Evolutionary conservation across 2,797 vertebrate species (phyloP).

Genomic region (Prunella strophiata): DNA sequence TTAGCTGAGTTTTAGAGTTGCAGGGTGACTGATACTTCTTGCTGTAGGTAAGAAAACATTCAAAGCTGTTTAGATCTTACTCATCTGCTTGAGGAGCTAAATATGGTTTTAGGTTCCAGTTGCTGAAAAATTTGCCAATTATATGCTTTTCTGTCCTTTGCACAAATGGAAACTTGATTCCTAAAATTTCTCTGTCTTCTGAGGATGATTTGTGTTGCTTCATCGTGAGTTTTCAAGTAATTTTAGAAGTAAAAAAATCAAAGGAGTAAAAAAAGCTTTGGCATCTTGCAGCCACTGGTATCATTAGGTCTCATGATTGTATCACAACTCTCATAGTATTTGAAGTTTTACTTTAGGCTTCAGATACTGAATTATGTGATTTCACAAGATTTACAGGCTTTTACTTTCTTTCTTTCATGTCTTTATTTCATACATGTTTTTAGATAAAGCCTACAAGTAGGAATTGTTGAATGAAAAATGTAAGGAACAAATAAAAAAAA

Average conservation of each 20-base stretch:
- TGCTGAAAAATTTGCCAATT: not conserved
- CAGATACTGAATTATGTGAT: not conserved
- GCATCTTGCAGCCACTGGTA: not conserved
- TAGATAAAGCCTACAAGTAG: not conserved
- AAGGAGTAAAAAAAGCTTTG: not conserved
- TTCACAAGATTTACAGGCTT: not conserved
- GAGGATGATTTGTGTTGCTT: not conserved
- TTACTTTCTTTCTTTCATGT: not conserved
- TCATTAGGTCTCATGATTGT: not conserved
- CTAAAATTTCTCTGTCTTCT: not conserved
- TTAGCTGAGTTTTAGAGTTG: constrained; percentile 1
- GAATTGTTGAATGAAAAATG: not conserved
- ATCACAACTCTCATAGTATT: not conserved
- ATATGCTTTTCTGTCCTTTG: not conserved
- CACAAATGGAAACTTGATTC: not conserved
- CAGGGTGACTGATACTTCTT: not conserved
- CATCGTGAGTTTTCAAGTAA: not conserved
- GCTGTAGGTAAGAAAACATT: not conserved
- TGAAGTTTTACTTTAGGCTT: not conserved
- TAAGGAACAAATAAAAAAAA: not conserved
- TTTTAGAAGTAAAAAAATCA: not conserved
- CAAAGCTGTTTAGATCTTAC: not conserved
- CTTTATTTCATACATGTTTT: not conserved
- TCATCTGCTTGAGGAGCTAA: not conserved
- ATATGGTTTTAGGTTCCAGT: not conserved